Percentiles rank a stretch among this genome's conserved stretches.
Conservation (phyloP, 2,113 vertebrate species). For the Harpagus bidentatus region DNA sequence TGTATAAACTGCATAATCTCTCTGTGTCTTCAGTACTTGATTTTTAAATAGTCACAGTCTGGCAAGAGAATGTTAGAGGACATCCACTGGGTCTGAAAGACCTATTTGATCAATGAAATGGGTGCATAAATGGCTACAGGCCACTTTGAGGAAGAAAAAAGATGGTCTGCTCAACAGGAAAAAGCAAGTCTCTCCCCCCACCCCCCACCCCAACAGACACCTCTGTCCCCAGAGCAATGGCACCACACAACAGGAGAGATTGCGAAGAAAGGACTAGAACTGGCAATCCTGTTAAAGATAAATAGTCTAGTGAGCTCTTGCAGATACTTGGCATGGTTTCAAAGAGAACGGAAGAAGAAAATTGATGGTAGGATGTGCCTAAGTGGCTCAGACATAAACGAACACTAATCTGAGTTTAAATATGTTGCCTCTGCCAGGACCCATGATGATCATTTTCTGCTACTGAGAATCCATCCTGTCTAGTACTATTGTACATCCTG, state of each 20-base stretch:
- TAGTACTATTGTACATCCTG: not conserved
- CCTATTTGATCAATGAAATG: not conserved
- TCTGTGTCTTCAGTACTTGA: not conserved
- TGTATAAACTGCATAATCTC: not conserved
- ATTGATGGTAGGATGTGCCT: not conserved
- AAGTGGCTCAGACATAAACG: not conserved
- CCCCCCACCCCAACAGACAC: rapidly evolving
- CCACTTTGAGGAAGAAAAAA: not conserved
- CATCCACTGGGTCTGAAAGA: not conserved
- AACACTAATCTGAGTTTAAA: not conserved
- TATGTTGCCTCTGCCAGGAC: not conserved
- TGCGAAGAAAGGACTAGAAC: not conserved
- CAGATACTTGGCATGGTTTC: not conserved
- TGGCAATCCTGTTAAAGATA: not conserved
- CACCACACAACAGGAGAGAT: not conserved
- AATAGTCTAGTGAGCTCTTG: not conserved
- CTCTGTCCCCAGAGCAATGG: not conserved
- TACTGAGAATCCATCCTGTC: not conserved
- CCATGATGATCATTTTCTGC: not conserved
- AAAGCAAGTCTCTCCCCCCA: not conserved
- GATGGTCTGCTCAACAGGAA: not conserved
- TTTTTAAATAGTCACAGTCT: not conserved
- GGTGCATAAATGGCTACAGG: not conserved
- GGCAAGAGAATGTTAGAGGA: not conserved
- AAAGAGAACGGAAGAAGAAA: not conserved